Percentiles rank a stretch among this genome's conserved stretches.
Conservation (phyloP, 2,888 invertebrate genomes). For the Lasioglossum pauxillum region DNA sequence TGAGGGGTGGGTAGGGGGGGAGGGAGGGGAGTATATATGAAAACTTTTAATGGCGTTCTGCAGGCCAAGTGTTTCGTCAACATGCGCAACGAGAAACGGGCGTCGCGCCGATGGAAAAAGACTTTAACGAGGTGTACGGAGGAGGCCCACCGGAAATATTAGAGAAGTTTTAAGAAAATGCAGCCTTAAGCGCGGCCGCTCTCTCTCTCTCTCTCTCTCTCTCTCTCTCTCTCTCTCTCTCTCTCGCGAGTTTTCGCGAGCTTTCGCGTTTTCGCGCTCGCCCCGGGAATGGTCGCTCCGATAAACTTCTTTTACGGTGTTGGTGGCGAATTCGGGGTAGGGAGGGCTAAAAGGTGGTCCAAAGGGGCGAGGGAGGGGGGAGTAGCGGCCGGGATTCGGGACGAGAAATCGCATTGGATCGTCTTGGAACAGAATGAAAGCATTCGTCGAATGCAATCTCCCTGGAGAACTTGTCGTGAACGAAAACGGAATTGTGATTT, state of each 20-base stretch:
- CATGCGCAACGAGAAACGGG: slow-evolving; percentile 52
- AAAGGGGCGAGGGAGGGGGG: background rate
- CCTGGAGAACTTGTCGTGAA: slow-evolving; percentile 52
- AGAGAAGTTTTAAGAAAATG: slow-evolving; percentile 67
- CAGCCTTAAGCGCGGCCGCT: slow-evolving; percentile 47
- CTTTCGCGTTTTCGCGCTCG: slow-evolving; percentile 9
- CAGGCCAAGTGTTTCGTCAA: slow-evolving; percentile 66
- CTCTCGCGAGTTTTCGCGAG: background rate
- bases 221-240: background rate
- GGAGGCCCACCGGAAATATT: slow-evolving; percentile 59
- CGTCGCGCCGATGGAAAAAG: slow-evolving; percentile 56
- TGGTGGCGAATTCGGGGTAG: background rate
- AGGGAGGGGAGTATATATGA: slow-evolving; percentile 33
- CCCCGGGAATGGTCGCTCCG: slow-evolving; percentile 42
- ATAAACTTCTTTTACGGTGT: slow-evolving; percentile 45
- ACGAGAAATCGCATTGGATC: slow-evolving; percentile 53
- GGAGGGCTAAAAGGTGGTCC: background rate
- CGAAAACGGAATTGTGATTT: slow-evolving; percentile 53
- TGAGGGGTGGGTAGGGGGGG: background rate
- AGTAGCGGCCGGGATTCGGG: slow-evolving; percentile 10
- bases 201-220: background rate
- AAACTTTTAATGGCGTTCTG: slow-evolving; percentile 66
- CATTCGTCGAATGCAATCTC: slow-evolving; percentile 63
- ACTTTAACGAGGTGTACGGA: slow-evolving; percentile 64
- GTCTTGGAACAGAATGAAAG: slow-evolving; percentile 54